Evolutionary conservation across 1,140 invertebrate genomes (phyloP).

Genomic region (Papilio polyxenes): DNA sequence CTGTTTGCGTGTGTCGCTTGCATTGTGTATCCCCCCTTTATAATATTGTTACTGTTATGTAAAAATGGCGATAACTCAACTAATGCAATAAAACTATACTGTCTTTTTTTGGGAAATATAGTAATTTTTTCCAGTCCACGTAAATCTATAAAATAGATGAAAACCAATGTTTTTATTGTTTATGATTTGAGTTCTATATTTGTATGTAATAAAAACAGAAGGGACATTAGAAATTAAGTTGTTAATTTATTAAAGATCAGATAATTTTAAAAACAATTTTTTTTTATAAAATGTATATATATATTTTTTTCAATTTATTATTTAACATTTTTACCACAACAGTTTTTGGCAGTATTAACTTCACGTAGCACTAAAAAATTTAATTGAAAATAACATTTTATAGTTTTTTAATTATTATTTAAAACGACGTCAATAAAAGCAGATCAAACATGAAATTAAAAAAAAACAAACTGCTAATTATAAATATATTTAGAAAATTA

Average conservation of each 20-base stretch:
- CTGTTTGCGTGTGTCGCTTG: conserved; percentile 64
- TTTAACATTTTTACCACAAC: neutral
- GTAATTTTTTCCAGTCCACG: neutral
- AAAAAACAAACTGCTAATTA: no score
- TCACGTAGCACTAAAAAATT: neutral
- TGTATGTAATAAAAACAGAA: no score
- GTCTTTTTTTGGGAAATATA: conserved; percentile 5
- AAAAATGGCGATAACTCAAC: conserved; percentile 35
- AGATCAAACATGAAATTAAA: no score
- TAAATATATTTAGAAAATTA: no score
- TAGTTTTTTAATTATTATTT: neutral
- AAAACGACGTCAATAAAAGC: neutral
- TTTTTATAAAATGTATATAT: no score
- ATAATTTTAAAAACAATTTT: neutral
- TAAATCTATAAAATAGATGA: neutral
- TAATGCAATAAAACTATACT: conserved; percentile 1
- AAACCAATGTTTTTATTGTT: neutral
- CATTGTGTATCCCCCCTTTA: conserved; percentile 32
- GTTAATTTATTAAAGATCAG: neutral
- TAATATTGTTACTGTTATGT: conserved; percentile 30
- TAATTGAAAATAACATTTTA: neutral
- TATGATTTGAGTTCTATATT: neutral
- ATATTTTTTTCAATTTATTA: no score
- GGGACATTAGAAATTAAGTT: no score
- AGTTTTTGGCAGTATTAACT: neutral